Conservation (phyloP, 2,113 vertebrate genomes). For the Jaculus jaculus region DNA sequence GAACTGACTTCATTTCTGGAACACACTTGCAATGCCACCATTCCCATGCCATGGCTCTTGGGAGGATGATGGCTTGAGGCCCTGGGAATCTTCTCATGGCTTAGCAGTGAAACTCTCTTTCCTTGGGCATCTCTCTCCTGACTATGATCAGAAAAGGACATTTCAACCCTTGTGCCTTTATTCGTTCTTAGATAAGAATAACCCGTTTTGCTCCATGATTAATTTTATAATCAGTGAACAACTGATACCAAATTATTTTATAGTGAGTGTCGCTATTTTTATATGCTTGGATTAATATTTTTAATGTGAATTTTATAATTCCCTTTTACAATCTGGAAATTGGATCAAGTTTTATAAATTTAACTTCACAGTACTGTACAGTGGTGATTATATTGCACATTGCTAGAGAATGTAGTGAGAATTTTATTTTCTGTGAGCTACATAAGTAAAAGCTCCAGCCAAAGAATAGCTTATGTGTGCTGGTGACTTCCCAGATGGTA, state of each 20-base stretch:
- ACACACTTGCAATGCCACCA: too few species aligned
- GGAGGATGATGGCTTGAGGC: too few species aligned
- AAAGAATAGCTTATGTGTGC: background rate
- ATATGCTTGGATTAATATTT: background rate
- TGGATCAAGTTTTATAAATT: background rate
- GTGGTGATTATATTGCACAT: background rate
- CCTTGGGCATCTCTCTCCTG: background rate
- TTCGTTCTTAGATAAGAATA: background rate
- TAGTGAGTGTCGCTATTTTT: background rate
- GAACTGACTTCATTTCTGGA: rapidly evolving
- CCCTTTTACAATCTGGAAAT: background rate
- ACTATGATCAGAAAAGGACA: rapidly evolving
- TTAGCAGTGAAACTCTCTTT: background rate
- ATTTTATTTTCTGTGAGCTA: background rate
- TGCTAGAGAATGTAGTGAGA: background rate
- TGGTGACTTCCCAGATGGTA: background rate
- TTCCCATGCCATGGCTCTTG: background rate
- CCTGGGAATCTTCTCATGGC: background rate
- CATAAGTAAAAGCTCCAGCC: background rate
- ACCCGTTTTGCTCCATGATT: background rate
- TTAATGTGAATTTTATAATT: constrained; percentile 7
- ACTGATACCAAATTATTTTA: background rate
- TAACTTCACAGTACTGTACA: background rate
- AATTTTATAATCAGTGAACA: background rate
- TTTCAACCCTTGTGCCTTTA: background rate